These are phyloP conservation scores for Dinocampus coccinellae DNA, from an alignment of 2,888 invertebrate species.

Conservation along the genomic window DNA sequence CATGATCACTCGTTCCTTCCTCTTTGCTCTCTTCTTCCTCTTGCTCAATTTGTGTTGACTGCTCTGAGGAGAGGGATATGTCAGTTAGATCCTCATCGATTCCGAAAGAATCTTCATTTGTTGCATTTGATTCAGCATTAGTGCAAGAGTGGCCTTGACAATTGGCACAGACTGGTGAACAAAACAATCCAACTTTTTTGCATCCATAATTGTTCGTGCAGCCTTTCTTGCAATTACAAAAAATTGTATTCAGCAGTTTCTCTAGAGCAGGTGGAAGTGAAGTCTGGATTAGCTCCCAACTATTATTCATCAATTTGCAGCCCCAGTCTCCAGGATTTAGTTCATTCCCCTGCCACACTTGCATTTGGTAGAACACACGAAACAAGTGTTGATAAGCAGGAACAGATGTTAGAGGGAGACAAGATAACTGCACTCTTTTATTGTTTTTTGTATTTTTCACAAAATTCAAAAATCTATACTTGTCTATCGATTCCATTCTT, in stretches of 20 bases:
- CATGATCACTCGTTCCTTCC: conserved; percentile 52
- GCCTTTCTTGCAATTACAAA: conserved; percentile 50
- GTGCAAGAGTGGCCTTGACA: no score
- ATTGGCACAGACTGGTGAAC: conserved; percentile 50
- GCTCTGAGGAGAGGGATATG: no score
- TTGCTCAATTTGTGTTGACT: no score
- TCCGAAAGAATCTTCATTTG: no score
- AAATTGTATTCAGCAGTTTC: conserved; percentile 51
- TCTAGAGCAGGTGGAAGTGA: conserved; percentile 47
- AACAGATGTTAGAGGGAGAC: conserved; percentile 47
- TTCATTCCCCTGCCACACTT: conserved; percentile 48
- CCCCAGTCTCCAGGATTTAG: conserved; percentile 50
- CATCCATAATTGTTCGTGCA: conserved; percentile 51
- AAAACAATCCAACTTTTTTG: conserved; percentile 50
- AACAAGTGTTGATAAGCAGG: conserved; percentile 53
- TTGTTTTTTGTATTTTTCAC: conserved; percentile 46
- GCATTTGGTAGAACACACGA: conserved; percentile 51
- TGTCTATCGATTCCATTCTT: conserved; percentile 47
- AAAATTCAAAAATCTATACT: conserved; percentile 50
- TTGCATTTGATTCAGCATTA: no score
- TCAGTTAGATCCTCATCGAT: no score
- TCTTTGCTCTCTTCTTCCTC: no score
- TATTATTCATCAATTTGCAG: conserved; percentile 50
- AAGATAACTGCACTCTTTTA: conserved; percentile 44
- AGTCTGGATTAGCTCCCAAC: conserved; percentile 39